Base-by-base conservation (phyloP, 1,140 invertebrate species). In the Drosophila lowei region DNA sequence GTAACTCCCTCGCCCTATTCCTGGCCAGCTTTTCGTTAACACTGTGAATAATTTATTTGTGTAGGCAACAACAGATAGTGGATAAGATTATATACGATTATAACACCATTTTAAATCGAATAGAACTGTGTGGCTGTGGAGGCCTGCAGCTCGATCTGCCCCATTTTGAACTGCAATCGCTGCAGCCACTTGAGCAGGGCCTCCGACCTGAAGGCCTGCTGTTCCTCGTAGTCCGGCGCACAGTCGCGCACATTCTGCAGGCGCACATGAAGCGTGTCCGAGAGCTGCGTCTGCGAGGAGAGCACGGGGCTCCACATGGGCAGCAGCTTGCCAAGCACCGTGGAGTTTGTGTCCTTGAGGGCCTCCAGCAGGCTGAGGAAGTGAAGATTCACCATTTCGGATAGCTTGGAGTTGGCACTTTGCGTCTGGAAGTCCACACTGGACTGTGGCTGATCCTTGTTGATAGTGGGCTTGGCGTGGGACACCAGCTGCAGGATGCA, bases 361-460 rank as follows among this genome's bases (percentile, higher is more conserved):
- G 98, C 97, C 92, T 99, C 99, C 91, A 99, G 94, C 47, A 99
- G 93, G 89, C 96, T 98, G 50, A 99, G 92, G 91, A 99, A 99
- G 91, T 99, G 98, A 0, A 99, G 92, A 92, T 98, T 99, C 4
- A 99, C 98, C 93, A 98, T 99, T 93, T 99, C 98, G 2, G 98
- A 97, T 50, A 99, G 91, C 97, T 91, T 91, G 2, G 90, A 89
- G 76, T 90, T 91, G 28, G 77, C 67, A 42, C 63, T 91, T 25
- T 90, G 90, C 6, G 76, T 49, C 64, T 85, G 84, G 46, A 90
- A 90, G 50, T 86, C 77, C 6, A 63, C 61, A n/a, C 47, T 60
- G 6, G 61, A 46, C 44, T 64, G 77, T 13, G 56, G 77, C 8
- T 48, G 55, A 34, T 85, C 81, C 60, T 77, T 91, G 49, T 60